These are phyloP conservation scores for Tichodroma muraria DNA, from an alignment of 2,113 vertebrate species.

Conservation along the genomic window DNA sequence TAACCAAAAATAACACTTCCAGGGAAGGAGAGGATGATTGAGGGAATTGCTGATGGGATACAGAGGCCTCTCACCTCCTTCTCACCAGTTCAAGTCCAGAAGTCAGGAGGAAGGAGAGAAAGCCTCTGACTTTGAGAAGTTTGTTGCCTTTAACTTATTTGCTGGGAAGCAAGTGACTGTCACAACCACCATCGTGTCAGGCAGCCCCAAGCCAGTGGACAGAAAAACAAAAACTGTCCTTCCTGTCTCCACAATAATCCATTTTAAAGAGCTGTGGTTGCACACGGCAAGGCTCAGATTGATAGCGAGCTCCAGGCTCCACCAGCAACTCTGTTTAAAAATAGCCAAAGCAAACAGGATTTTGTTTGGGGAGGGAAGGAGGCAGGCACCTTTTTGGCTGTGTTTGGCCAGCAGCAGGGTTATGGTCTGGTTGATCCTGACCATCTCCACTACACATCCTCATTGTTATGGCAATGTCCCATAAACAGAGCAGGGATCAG, in stretches of 20 bases:
- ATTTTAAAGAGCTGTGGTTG: background rate
- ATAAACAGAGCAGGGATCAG: background rate
- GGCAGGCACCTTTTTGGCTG: background rate
- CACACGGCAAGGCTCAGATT: background rate
- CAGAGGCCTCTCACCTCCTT: background rate
- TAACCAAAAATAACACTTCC: conserved; percentile 53
- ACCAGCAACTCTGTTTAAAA: background rate
- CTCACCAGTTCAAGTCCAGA: background rate
- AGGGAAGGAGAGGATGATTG: conserved; percentile 9
- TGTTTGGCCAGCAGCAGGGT: background rate
- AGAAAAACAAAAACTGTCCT: background rate
- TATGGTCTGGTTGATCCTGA: background rate
- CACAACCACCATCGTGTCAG: background rate
- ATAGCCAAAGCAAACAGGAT: background rate
- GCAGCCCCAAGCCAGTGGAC: background rate
- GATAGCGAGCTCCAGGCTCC: background rate
- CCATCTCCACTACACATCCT: background rate
- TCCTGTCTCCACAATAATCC: background rate
- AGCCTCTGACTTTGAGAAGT: background rate
- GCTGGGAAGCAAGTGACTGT: background rate
- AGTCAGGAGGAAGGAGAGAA: background rate
- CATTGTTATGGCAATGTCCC: background rate
- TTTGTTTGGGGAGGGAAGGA: background rate
- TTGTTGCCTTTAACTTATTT: background rate
- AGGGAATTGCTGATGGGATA: background rate